These are phyloP conservation scores for Diploptera punctata DNA, from an alignment of 2,888 invertebrate species.

Conservation along the genomic window DNA sequence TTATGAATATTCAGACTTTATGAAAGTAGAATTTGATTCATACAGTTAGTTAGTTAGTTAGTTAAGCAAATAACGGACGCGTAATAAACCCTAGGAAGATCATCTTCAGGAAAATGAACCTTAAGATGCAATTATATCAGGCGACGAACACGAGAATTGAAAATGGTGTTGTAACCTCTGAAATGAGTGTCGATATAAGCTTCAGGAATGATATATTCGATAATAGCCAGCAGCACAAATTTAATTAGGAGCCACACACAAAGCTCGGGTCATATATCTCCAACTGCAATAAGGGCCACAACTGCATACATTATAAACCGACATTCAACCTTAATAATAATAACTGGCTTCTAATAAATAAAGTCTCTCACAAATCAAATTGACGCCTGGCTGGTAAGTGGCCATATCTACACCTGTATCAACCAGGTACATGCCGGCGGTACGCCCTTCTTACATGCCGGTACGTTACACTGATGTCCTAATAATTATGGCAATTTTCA, in stretches of 20 bases:
- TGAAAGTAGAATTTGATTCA: too few relatives aligned
- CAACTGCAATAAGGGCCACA: conserved; percentile 23
- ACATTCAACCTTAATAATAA: conserved; percentile 28
- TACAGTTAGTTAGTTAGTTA: too few relatives aligned
- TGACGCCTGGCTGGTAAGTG: conserved; percentile 28
- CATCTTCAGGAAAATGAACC: too few relatives aligned
- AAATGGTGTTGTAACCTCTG: conserved; percentile 6
- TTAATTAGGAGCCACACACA: conserved; percentile 37
- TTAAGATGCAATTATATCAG: not conserved
- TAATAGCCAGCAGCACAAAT: conserved; percentile 33
- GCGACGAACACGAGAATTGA: not conserved
- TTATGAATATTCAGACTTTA: too few relatives aligned
- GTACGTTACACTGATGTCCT: not conserved
- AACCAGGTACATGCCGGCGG: not conserved
- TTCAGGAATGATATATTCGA: conserved; percentile 18
- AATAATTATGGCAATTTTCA: not conserved
- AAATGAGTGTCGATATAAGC: conserved; percentile 2
- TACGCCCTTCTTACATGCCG: not conserved
- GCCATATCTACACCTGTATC: conserved; percentile 33
- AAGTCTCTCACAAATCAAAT: conserved; percentile 33
- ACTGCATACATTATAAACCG: conserved; percentile 9
- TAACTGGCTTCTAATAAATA: conserved; percentile 23
- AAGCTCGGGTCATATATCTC: conserved; percentile 17
- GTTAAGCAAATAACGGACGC: too few relatives aligned
- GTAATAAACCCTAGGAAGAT: too few relatives aligned